Evolutionary conservation across 2,113 vertebrate species (phyloP).

Genomic region (Seriola dumerili): DNA sequence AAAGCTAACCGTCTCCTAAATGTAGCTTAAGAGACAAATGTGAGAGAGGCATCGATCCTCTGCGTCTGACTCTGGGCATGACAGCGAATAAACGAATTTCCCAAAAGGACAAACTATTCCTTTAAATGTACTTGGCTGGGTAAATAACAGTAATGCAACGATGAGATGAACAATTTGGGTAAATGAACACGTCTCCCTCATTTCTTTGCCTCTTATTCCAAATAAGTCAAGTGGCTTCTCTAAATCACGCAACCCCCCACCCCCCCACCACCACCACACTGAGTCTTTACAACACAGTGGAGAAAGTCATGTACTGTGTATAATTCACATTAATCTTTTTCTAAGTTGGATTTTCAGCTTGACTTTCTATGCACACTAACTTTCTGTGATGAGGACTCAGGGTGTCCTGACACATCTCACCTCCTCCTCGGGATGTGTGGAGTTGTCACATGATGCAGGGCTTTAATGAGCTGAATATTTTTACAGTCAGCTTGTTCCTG

Average conservation of each 20-base stretch:
- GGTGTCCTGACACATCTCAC: conserved; percentile 39
- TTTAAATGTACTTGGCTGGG: neutral
- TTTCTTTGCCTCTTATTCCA: conserved; percentile 1
- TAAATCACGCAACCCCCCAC: conserved; percentile 19
- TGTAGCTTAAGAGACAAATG: neutral
- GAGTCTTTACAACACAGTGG: conserved; percentile 16
- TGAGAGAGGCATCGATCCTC: neutral
- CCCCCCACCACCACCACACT: neutral
- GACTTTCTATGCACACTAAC: conserved; percentile 36
- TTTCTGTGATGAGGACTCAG: conserved; percentile 34
- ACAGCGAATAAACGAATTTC: neutral
- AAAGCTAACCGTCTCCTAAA: neutral
- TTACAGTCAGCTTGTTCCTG: conserved; percentile 53
- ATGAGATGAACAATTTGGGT: neutral
- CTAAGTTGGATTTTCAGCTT: conserved; percentile 59
- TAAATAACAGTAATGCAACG: conserved; percentile 4
- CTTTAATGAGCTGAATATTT: conserved; percentile 56
- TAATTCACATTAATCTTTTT: conserved; percentile 64
- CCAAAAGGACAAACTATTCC: neutral
- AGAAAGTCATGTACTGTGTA: conserved; percentile 45
- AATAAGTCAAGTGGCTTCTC: conserved; percentile 15
- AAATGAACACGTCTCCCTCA: neutral
- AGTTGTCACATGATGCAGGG: conserved; percentile 36
- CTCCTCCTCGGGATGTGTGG: conserved; percentile 21
- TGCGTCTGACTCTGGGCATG: neutral